Base-by-base conservation (phyloP, 1,140 invertebrate species). In the Trichogramma pretiosum region DNA sequence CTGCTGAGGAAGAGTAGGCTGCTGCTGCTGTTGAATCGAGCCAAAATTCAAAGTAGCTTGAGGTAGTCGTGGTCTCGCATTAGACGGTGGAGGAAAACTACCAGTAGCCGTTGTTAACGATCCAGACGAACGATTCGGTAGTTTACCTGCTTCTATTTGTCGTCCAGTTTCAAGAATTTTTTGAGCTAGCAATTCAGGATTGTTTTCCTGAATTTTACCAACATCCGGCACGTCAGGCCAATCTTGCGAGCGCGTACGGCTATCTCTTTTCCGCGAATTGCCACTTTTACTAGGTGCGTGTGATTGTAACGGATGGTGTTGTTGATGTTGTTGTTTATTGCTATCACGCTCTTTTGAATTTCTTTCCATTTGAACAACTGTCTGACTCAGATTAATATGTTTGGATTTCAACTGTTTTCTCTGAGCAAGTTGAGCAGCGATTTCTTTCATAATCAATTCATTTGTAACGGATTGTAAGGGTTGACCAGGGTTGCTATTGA, bases 181-280 rank as follows among this genome's bases (percentile, higher is more conserved):
- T 64, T 88, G 84, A 0, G 89, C 88, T 13, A 92, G 65, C 33
- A 91, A 80, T 67, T 92, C 89, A 0, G 88, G 89, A 74, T 92
- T 91, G 57, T 89, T 89, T 58, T 92, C 89, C 58, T 91, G 85
- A 48, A 92, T 93, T 66, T 90, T 91, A 3, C 83, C 87, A 23
- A 91, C 80, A 54, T 90, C 87, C 1, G 88, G 88, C 19, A 93
- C 85, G 53, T 90, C 87, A 0, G 89, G 88, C 88, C 88, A 92
- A 59, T 92, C 88, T 64, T 91, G 88, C 1, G 85, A 89, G 3
- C 87, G 73, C 3, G 83, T 82, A 2, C 87, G 75, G 46, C 82
- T 77, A 45, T 88, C 85, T 19, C 85, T 72, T 30, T 74, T 78
- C 60, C 87, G 87, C 2, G 84, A 73, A 0, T 70, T 63, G 1